phyloP scores from a whole-genome alignment of 1,140 invertebrate species.

The Drosophila eugracilis region DNA sequence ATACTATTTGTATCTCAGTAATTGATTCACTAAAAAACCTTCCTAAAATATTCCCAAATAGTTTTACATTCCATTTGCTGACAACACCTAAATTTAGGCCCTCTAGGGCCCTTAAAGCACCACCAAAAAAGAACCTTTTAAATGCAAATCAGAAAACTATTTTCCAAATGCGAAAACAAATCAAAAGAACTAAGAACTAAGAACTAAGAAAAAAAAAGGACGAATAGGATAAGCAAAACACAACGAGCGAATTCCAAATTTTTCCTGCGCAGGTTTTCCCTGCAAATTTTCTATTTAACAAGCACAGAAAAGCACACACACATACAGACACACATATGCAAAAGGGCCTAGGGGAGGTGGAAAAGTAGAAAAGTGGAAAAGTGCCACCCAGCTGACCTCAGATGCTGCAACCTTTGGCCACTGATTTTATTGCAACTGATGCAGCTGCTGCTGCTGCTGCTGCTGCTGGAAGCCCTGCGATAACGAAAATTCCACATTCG shows the following conservation, averaged over 20 bases:
- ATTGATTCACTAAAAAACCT: too few species aligned
- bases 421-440: constrained; percentile 80
- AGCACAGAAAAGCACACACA: constrained; percentile 35
- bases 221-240: constrained; percentile 34
- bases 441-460: constrained; percentile 69
- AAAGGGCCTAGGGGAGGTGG: not conserved
- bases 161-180: constrained; percentile 51
- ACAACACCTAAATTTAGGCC: not conserved
- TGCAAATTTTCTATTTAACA: constrained; percentile 78
- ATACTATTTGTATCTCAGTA: too few species aligned
- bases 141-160: constrained; percentile 78
- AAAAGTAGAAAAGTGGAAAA: constrained; percentile 15
- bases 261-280: constrained; percentile 66
- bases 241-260: constrained; percentile 71
- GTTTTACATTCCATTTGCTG: too few species aligned
- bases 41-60: too few species aligned
- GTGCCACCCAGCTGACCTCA: constrained; percentile 75
- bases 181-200: constrained; percentile 19
- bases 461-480: constrained; percentile 75
- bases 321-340: constrained; percentile 40
- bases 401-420: constrained; percentile 80
- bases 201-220: constrained; percentile 1
- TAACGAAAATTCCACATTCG: constrained; percentile 79
- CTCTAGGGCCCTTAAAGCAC: constrained; percentile 13
- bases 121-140: constrained; percentile 67